These are phyloP conservation scores for Tigriopus californicus DNA, from an alignment of 2,888 invertebrate species.

Conservation along the genomic window DNA sequence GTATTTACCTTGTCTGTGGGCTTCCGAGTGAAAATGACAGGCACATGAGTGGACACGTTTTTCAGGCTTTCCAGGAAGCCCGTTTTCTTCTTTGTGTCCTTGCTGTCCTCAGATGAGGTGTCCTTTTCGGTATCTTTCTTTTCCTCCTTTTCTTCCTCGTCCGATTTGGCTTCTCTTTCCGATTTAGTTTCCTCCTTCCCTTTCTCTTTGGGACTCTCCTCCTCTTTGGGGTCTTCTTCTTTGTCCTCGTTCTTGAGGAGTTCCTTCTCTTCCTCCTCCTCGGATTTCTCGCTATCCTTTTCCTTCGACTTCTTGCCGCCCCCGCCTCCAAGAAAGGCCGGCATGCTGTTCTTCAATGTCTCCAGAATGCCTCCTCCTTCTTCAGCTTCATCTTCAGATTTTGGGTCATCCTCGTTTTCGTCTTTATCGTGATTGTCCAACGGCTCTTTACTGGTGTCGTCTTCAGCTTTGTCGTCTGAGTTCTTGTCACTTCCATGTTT, in stretches of 20 bases:
- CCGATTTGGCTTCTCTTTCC: too few species aligned
- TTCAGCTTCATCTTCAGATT: constrained; percentile 29
- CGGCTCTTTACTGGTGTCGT: too few species aligned
- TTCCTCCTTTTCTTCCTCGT: not conserved
- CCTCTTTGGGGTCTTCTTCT: constrained; percentile 26
- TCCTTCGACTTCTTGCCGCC: constrained; percentile 49
- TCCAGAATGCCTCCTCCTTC: constrained; percentile 33
- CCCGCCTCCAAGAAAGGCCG: constrained; percentile 46
- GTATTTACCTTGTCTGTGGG: too few species aligned
- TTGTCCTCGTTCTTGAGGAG: constrained; percentile 21
- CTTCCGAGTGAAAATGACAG: constrained; percentile 28
- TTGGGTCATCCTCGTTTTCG: not conserved
- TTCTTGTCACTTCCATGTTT: too few species aligned
- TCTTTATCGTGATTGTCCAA: not conserved
- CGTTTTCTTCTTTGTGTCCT: not conserved
- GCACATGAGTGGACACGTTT: constrained; percentile 39
- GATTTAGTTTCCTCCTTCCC: too few species aligned
- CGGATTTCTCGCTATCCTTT: constrained; percentile 11
- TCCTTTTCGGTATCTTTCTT: not conserved
- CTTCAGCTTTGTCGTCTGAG: too few species aligned
- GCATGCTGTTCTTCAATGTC: constrained; percentile 32
- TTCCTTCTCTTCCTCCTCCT: constrained; percentile 17
- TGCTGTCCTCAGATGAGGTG: not conserved
- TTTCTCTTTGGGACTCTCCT: constrained; percentile 27
- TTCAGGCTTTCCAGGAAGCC: constrained; percentile 35